Percentiles rank a stretch among this genome's conserved stretches.
Conservation (phyloP, 2,113 vertebrate genomes). For the Pachyramphus minor region DNA sequence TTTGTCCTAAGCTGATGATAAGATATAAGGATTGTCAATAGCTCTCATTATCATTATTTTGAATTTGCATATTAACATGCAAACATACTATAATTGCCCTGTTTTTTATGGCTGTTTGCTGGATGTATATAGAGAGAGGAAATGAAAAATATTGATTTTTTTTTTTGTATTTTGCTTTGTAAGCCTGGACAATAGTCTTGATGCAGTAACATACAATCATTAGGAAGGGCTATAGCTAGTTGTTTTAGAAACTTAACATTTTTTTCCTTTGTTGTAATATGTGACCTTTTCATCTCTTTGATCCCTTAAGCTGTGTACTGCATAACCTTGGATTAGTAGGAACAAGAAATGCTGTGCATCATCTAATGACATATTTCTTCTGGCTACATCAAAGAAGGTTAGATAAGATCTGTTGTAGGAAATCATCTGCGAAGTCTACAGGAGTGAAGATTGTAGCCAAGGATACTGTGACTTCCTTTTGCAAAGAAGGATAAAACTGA, state of each 20-base stretch:
- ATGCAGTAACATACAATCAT: not conserved
- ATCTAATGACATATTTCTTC: slow-evolving; percentile 22
- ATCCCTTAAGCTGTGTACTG: not conserved
- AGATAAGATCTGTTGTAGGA: slow-evolving; percentile 47
- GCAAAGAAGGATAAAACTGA: not conserved
- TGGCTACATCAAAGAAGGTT: slow-evolving; percentile 30
- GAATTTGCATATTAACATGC: not conserved
- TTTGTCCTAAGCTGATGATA: not conserved
- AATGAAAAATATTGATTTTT: no score
- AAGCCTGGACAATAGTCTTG: not conserved
- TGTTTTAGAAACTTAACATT: not conserved
- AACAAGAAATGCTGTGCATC: not conserved
- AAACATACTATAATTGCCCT: not conserved
- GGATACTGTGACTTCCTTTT: slow-evolving; percentile 17
- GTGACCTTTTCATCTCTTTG: slow-evolving; percentile 35
- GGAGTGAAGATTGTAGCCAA: slow-evolving; percentile 1
- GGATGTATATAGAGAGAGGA: not conserved
- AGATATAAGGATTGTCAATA: not conserved
- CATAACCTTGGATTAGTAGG: slow-evolving; percentile 59
- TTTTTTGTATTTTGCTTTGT: not conserved
- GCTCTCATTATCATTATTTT: not conserved
- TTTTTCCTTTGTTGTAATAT: not conserved
- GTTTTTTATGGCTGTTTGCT: not conserved
- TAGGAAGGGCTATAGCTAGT: not conserved
- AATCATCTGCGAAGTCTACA: not conserved